Evolutionary conservation across 2,797 vertebrate genomes (phyloP).

Genomic region (Xenopus petersii): DNA sequence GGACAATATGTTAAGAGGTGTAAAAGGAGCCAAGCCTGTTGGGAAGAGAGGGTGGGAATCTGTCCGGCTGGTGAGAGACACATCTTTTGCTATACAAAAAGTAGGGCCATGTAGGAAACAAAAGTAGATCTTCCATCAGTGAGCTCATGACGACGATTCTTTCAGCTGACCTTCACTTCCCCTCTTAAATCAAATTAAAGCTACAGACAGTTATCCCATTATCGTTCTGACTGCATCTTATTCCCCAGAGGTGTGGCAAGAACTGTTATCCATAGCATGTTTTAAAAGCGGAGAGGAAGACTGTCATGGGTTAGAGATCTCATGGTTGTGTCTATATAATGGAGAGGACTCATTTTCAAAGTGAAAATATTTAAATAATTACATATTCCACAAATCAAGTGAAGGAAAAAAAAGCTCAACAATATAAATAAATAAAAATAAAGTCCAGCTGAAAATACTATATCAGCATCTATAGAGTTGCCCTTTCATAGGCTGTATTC

Average conservation of each 20-base stretch:
- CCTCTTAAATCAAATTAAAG: constrained; percentile 42
- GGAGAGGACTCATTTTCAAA: too few species aligned
- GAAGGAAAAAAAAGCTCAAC: too few species aligned
- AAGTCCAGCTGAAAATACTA: too few species aligned
- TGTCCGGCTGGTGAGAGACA: background rate
- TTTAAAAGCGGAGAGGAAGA: constrained; percentile 15
- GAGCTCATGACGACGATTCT: constrained; percentile 5
- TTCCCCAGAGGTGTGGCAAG: constrained; percentile 36
- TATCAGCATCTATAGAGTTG: too few species aligned
- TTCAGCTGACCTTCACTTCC: constrained; percentile 26
- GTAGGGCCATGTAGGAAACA: too few species aligned
- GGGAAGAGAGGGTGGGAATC: background rate
- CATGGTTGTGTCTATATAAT: too few species aligned
- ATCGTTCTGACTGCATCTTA: constrained; percentile 19
- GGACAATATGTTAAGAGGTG: constrained; percentile 8
- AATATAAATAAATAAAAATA: too few species aligned
- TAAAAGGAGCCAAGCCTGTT: constrained; percentile 2
- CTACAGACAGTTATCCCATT: constrained; percentile 43
- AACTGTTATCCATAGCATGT: constrained; percentile 35
- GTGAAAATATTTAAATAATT: too few species aligned
- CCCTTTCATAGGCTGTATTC: too few species aligned
- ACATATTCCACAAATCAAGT: too few species aligned
- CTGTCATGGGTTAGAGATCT: constrained; percentile 15
- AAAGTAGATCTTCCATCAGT: background rate
- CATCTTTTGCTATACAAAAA: too few species aligned